Conservation (phyloP, 2,888 invertebrate genomes). For the Pyrochroa serraticornis region DNA sequence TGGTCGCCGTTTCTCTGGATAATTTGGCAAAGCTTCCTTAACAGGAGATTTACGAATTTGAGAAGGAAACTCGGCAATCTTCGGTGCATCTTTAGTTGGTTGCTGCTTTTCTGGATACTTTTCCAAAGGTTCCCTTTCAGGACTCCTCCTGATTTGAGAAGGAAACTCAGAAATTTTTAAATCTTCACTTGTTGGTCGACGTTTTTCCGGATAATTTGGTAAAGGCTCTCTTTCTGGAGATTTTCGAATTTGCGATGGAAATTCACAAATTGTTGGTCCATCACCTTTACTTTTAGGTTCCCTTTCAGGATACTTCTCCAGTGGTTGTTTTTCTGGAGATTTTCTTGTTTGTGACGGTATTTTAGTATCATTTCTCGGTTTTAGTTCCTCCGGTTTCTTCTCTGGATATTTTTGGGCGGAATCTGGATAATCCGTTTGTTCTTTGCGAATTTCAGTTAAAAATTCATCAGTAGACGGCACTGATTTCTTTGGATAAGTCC, state of each 20-base stretch:
- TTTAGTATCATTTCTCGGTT: conserved; percentile 12
- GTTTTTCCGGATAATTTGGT: conserved; percentile 20
- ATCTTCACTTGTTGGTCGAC: conserved; percentile 24
- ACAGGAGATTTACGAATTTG: conserved; percentile 26
- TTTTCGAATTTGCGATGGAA: conserved; percentile 35
- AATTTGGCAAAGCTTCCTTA: conserved; percentile 18
- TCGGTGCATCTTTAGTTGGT: conserved; percentile 10
- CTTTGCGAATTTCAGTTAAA: conserved; percentile 37
- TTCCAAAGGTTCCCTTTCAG: conserved; percentile 27
- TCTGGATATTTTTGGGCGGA: conserved; percentile 34
- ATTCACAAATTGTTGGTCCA: conserved; percentile 27
- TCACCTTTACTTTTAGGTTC: conserved; percentile 18
- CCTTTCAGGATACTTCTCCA: conserved; percentile 29
- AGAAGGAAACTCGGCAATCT: conserved; percentile 31
- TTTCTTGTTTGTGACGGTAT: conserved; percentile 17
- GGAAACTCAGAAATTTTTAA: conserved; percentile 33
- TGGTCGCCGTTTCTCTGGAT: conserved; percentile 23
- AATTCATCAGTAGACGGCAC: conserved; percentile 35
- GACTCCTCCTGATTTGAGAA: conserved; percentile 40
- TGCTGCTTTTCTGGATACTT: conserved; percentile 29
- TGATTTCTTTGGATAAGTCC: conserved; percentile 31
- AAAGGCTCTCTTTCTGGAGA: conserved; percentile 28
- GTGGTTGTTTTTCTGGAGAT: conserved; percentile 33
- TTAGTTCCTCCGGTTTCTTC: conserved; percentile 22
- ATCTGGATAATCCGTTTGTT: conserved; percentile 27